Base-by-base conservation (phyloP, 2,113 vertebrate genomes). In the Brachyhypopomus gauderio region DNA sequence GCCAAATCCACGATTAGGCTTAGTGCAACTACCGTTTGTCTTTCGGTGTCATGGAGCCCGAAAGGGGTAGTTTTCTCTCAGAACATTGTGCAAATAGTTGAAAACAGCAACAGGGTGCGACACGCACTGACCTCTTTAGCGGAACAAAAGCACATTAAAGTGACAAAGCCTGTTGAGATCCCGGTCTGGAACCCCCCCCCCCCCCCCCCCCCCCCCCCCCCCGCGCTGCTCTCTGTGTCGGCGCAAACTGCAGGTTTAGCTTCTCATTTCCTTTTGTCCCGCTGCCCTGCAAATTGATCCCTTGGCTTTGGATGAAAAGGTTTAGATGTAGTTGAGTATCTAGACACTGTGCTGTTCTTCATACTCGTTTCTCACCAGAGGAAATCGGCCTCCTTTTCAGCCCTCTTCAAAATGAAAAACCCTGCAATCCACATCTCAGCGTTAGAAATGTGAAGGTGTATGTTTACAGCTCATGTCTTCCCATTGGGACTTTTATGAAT, bases 251-350 rank as follows among this genome's bases (percentile, higher is more conserved):
- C 25, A 63, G 55, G n/a, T 78, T 38, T 73, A 41, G 36, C 67
- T 45, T 81, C 70, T 86, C 70, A 67, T 83, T 78, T 67, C 63
- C 41, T 83, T 80, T 83, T 64, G 70, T 81, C 81, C 81, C 75
- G 52, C 27, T 58, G 75, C 25, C 45, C 74, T 81, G 82, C 72
- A 84, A 75, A 81, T 75, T 70, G 78, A 86, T 86, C 78, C 85
- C 52, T 70, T 83, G 85, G 75, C 82, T 78, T 75, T 58, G 63
- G 72, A 83, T 86, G 74, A 73, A 80, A 80, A 83, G 45, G 45
- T 20, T 76, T 66, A 63, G 78, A 66, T 83, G 56, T 41, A 79
- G 55, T n/a, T 4, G 56, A 76, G 73, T 84, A 71, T 69, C 62
- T 45, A 22, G 78, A 80, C 69, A 80, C 60, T 38, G 41, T 30